These are phyloP conservation scores for Lucilia cuprina DNA, from an alignment of 1,140 invertebrate genomes.

Conservation along the genomic window DNA sequence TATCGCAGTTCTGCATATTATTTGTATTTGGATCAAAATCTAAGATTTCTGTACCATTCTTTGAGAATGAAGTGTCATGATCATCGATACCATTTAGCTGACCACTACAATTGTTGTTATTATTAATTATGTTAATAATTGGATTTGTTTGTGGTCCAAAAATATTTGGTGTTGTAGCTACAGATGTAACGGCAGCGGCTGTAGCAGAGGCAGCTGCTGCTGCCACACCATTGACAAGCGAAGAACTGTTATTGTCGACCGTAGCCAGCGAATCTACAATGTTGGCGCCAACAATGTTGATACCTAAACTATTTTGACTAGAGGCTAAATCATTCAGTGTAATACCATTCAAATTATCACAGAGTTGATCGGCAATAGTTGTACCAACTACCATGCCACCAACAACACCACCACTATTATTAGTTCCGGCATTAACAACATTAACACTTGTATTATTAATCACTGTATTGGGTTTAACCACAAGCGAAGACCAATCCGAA, in stretches of 20 bases:
- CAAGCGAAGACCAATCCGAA: slow-evolving; percentile 31
- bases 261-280: neutral
- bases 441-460: neutral
- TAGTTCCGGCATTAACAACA: neutral
- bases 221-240: slow-evolving; percentile 57
- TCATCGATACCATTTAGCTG: slow-evolving; percentile 47
- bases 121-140: slow-evolving; percentile 38
- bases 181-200: slow-evolving; percentile 41
- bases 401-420: neutral
- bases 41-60: slow-evolving; percentile 68
- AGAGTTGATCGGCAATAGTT: slow-evolving; percentile 59
- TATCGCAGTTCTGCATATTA: slow-evolving; percentile 40
- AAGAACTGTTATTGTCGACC: slow-evolving; percentile 28
- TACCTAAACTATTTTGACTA: slow-evolving; percentile 62
- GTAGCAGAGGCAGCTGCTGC: slow-evolving; percentile 51
- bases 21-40: slow-evolving; percentile 54
- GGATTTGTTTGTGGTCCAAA: slow-evolving; percentile 37
- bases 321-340: slow-evolving; percentile 62
- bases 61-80: slow-evolving; percentile 66
- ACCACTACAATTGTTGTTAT: slow-evolving; percentile 33
- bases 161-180: slow-evolving; percentile 3
- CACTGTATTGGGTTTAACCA: slow-evolving; percentile 5
- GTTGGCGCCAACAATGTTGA: slow-evolving; percentile 36
- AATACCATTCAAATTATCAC: slow-evolving; percentile 63
- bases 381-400: neutral